phyloP scores from a whole-genome alignment of 2,797 vertebrate species.

The Martes flavigula region DNA sequence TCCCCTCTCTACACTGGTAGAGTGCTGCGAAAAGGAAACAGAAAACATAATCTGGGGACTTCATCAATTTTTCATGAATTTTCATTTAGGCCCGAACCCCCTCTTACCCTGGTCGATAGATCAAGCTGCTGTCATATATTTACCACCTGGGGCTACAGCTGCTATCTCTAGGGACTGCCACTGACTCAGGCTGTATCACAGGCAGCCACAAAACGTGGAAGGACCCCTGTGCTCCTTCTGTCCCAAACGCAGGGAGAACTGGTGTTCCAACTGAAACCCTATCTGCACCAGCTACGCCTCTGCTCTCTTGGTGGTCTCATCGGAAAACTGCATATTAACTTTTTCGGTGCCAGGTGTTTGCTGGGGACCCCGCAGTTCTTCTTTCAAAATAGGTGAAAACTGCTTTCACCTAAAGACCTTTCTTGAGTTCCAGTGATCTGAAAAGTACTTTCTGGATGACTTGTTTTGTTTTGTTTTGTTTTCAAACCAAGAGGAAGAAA shows the following conservation, averaged over 20 bases:
- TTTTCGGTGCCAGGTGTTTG: neutral
- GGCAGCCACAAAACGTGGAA: conserved; percentile 41
- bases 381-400: conserved; percentile 8
- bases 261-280: conserved; percentile 68
- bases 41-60: conserved; percentile 91
- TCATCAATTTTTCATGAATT: conserved; percentile 99
- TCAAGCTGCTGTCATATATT: conserved; percentile 95
- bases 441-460: neutral
- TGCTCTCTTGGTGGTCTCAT: conserved; percentile 34
- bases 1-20: conserved; percentile 72
- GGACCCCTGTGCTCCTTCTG: conserved; percentile 58
- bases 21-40: conserved; percentile 79
- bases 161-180: conserved; percentile 84
- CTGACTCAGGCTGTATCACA: conserved; percentile 83
- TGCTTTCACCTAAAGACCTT: neutral
- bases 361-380: fast-evolving
- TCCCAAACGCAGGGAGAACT: conserved; percentile 13
- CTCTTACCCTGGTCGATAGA: conserved; percentile 96
- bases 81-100: conserved; percentile 94
- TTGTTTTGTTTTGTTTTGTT: neutral
- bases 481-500: neutral
- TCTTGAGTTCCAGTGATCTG: neutral
- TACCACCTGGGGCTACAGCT: conserved; percentile 94
- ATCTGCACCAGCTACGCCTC: neutral
- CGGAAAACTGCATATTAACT: conserved; percentile 13